Percentiles rank a stretch among this genome's conserved stretches.
phyloP scores from a whole-genome alignment of 1,140 invertebrate species.

The Tenebrio molitor region DNA sequence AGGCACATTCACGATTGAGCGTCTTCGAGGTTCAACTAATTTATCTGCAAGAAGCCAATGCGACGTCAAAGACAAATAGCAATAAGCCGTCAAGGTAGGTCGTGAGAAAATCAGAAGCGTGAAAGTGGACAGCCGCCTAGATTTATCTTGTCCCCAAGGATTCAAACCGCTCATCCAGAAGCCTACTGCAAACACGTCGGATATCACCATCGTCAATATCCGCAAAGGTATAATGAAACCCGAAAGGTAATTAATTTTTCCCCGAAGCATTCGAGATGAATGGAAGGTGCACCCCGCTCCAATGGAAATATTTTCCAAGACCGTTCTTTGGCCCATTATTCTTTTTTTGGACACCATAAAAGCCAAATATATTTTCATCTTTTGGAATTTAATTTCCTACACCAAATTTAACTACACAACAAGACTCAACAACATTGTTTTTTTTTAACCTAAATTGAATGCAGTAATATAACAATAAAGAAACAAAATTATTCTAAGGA shows the following conservation, averaged over 20 bases:
- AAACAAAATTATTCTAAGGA: too few relatives aligned
- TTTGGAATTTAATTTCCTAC: too few relatives aligned
- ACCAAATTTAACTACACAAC: too few relatives aligned
- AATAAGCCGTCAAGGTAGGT: constrained; percentile 45
- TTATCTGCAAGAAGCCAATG: constrained; percentile 34
- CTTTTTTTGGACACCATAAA: too few relatives aligned
- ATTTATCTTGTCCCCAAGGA: constrained; percentile 42
- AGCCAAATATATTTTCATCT: too few relatives aligned
- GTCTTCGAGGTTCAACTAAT: constrained; percentile 35
- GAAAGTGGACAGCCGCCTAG: constrained; percentile 42
- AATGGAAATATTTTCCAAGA: too few relatives aligned
- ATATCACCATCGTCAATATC: constrained; percentile 25
- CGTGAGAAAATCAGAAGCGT: constrained; percentile 46
- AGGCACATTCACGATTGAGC: not conserved
- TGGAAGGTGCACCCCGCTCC: too few relatives aligned
- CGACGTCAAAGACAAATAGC: constrained; percentile 42
- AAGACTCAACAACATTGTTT: too few relatives aligned
- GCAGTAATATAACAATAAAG: too few relatives aligned
- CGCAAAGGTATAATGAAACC: constrained; percentile 19
- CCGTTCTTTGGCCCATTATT: too few relatives aligned
- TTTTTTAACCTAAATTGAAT: too few relatives aligned
- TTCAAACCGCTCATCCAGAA: constrained; percentile 20
- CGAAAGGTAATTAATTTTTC: constrained; percentile 33
- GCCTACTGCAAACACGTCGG: constrained; percentile 39
- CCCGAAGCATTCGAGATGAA: not conserved